Evolutionary conservation across 2,888 invertebrate species (phyloP).

Genomic region (Apodemia zela): DNA sequence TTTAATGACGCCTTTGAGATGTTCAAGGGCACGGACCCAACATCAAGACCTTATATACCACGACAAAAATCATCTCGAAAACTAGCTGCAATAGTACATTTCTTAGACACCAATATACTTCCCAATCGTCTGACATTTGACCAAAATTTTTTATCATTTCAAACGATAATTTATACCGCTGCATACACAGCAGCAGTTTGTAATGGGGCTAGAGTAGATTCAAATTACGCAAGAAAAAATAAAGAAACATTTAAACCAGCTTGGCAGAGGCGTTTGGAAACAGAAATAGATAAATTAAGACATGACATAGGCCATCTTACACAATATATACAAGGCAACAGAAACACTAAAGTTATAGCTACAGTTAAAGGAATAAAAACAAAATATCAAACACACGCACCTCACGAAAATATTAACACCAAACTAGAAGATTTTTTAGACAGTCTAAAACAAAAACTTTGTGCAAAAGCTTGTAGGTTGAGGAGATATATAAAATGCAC

Average conservation of each 20-base stretch:
- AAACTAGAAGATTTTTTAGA: background rate
- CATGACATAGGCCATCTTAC: conserved; percentile 23
- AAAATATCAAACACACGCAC: conserved; percentile 5
- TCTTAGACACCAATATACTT: too few relatives aligned
- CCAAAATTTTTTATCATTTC: conserved; percentile 6
- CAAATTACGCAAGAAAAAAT: background rate
- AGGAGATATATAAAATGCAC: too few relatives aligned
- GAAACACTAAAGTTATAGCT: conserved; percentile 14
- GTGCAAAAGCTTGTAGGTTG: too few relatives aligned
- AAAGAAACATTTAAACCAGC: conserved; percentile 12
- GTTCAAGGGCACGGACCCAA: too few relatives aligned
- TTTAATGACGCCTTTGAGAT: too few relatives aligned
- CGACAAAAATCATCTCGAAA: too few relatives aligned
- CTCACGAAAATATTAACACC: background rate
- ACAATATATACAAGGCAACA: conserved; percentile 24
- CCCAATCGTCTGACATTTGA: too few relatives aligned
- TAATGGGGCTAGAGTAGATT: conserved; percentile 16
- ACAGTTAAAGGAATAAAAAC: background rate
- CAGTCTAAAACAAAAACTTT: background rate
- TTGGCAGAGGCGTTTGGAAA: conserved; percentile 29
- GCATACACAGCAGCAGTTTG: conserved; percentile 18
- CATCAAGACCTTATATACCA: too few relatives aligned
- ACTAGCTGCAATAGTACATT: too few relatives aligned
- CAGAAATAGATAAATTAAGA: conserved; percentile 23
- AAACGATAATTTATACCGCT: conserved; percentile 19